Base-by-base conservation (phyloP, 2,113 vertebrate species). In the Nothocercus julius region DNA sequence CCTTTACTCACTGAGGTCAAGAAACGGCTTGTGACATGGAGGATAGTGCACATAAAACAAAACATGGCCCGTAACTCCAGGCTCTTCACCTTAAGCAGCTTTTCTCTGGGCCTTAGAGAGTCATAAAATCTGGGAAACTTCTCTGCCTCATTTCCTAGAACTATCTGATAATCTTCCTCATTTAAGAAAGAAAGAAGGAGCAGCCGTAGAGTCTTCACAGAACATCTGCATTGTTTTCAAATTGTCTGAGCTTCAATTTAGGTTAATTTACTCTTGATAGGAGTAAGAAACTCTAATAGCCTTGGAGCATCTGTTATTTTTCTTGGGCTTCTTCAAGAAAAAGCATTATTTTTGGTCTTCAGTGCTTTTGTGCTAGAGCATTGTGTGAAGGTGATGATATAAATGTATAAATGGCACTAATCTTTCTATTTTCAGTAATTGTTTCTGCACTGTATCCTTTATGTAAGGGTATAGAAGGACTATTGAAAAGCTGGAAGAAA, bases 211-310 rank as follows among this genome's bases (percentile, higher is more conserved):
- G 73, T 68, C 82, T 74, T 93, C 59, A 40, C 12, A 34, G 68
- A 82, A 56, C 85, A 86, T 86, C 53, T 90, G 63, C 51, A 54
- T 94, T 83, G 54, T 78, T 92, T 85, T 92, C 85, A 90, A 40
- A 73, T 88, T 93, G 68, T 93, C 63, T 90, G 64, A 13, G 40
- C 93, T 93, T 94, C 85, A 74, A 3, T 80, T 85, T 47, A 62
- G 69, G 82, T 80, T 77, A 44, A 85, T 87, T 70, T 90, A 67
- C n/a, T 83, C 18, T 38, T 24, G 13, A 69, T 83, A 83, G 79
- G 30, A 74, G 11, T 18, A 77, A 77, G 44, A 76, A 91, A 21
- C 56, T 89, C 11, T 75, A 42, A 70, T 18, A 21, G 36, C 30
- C 34, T 51, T 67, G 82, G 82, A 85, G 62, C 54, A 62, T 61